Percentiles rank a stretch among this genome's conserved stretches.
These are phyloP conservation scores for Leptinotarsa peninsularis DNA, from an alignment of 2,888 invertebrate species.

Conservation along the genomic window DNA sequence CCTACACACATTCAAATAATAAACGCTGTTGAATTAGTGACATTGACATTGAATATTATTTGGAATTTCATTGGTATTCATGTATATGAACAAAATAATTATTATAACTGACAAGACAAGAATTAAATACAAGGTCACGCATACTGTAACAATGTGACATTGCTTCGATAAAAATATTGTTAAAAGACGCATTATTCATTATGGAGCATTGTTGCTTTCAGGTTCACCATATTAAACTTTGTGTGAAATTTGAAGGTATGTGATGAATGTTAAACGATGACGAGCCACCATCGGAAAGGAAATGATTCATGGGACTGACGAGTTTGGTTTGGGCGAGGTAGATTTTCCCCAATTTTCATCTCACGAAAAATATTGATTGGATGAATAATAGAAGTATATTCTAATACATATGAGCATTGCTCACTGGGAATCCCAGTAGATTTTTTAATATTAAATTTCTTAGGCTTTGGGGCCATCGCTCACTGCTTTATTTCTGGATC, in stretches of 20 bases:
- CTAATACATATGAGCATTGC: too few relatives aligned
- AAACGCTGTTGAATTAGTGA: slow-evolving; percentile 11
- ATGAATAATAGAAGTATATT: too few relatives aligned
- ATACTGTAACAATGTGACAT: slow-evolving; percentile 21
- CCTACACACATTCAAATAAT: neutral
- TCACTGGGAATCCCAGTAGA: too few relatives aligned
- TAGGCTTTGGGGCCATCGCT: too few relatives aligned
- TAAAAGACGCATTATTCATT: slow-evolving; percentile 13
- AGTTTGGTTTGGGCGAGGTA: too few relatives aligned
- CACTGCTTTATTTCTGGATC: too few relatives aligned
- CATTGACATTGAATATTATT: slow-evolving; percentile 34
- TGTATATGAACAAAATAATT: slow-evolving; percentile 26
- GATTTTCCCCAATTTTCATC: too few relatives aligned
- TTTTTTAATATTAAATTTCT: too few relatives aligned
- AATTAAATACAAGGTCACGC: slow-evolving; percentile 33
- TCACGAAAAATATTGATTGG: too few relatives aligned
- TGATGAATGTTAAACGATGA: neutral
- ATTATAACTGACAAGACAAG: slow-evolving; percentile 25
- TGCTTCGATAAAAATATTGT: slow-evolving; percentile 16
- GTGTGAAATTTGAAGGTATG: neutral
- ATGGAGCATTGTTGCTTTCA: slow-evolving; percentile 17
- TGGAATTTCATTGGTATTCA: slow-evolving; percentile 26
- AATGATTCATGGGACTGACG: neutral
- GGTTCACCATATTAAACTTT: neutral
- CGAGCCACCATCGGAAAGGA: neutral